Conservation (phyloP, 2,113 vertebrate genomes). For the Neolamprologus tretocephalus region DNA sequence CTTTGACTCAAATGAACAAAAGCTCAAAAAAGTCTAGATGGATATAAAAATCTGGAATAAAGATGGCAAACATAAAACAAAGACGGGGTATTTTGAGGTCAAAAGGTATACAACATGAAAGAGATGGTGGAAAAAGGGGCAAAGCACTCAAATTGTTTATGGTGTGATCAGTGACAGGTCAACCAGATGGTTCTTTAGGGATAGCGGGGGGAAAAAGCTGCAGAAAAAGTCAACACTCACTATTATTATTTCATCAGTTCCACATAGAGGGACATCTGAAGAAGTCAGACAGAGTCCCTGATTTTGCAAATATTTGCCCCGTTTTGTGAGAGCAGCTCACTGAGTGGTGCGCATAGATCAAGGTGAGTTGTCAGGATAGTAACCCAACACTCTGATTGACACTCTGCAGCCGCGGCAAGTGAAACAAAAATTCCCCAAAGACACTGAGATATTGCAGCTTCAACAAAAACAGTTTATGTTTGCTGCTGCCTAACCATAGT, state of each 20-base stretch:
- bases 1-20: conserved; percentile 20
- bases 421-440: background rate
- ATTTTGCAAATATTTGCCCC: background rate
- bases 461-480: background rate
- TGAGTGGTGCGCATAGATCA: background rate
- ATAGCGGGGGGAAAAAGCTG: background rate
- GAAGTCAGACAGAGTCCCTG: background rate
- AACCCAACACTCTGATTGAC: background rate
- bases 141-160: conserved; percentile 14
- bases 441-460: background rate
- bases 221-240: background rate
- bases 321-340: background rate
- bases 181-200: conserved; percentile 20
- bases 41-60: background rate
- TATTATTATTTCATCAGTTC: conserved; percentile 31
- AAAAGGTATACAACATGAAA: conserved; percentile 24
- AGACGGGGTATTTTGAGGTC: background rate
- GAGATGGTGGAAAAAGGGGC: background rate
- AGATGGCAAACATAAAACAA: background rate
- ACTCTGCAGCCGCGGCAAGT: background rate
- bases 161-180: conserved; percentile 35
- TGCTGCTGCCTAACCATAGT: background rate
- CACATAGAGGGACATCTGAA: background rate
- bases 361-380: background rate
- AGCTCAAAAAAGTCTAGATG: background rate